Conservation (phyloP, 1,140 invertebrate species). For the Pseudomyrmex concolor region DNA sequence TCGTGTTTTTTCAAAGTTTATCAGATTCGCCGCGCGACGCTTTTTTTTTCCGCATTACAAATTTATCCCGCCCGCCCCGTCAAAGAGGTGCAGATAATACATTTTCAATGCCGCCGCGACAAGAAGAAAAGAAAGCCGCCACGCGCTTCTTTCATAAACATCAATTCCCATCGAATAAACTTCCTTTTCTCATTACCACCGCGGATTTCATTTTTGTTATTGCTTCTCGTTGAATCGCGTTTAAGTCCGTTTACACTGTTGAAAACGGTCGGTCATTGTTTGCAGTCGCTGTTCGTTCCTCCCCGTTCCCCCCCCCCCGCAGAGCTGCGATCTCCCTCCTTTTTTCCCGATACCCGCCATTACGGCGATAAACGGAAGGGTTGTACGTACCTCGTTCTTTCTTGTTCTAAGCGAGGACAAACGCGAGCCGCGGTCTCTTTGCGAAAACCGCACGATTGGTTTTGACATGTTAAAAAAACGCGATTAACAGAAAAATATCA, state of each 20-base stretch:
- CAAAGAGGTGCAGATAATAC: slow-evolving; percentile 40
- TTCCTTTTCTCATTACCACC: slow-evolving; percentile 27
- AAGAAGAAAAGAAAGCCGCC: too few species aligned
- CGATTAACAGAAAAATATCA: neutral
- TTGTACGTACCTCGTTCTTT: slow-evolving; percentile 36
- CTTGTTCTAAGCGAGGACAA: slow-evolving; percentile 14
- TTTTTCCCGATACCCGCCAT: slow-evolving; percentile 56
- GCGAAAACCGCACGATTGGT: slow-evolving; percentile 63
- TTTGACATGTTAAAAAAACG: slow-evolving; percentile 44
- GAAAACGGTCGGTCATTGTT: slow-evolving; percentile 58
- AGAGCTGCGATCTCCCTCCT: neutral
- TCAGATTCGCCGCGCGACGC: slow-evolving; percentile 6
- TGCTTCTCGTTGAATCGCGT: slow-evolving; percentile 43
- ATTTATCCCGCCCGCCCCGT: slow-evolving; percentile 50
- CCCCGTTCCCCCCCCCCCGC: neutral
- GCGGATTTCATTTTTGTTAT: slow-evolving; percentile 64
- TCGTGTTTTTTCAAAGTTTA: neutral
- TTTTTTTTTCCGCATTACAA: neutral
- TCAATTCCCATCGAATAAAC: neutral
- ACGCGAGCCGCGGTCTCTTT: slow-evolving; percentile 3
- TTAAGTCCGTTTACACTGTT: slow-evolving; percentile 54
- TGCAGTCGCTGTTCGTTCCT: slow-evolving; percentile 37
- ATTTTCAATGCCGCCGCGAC: slow-evolving; percentile 25
- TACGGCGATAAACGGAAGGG: slow-evolving; percentile 63
- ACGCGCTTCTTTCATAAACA: neutral